Conservation (phyloP, 2,888 invertebrate species). For the Ecliptopera silaceata region DNA sequence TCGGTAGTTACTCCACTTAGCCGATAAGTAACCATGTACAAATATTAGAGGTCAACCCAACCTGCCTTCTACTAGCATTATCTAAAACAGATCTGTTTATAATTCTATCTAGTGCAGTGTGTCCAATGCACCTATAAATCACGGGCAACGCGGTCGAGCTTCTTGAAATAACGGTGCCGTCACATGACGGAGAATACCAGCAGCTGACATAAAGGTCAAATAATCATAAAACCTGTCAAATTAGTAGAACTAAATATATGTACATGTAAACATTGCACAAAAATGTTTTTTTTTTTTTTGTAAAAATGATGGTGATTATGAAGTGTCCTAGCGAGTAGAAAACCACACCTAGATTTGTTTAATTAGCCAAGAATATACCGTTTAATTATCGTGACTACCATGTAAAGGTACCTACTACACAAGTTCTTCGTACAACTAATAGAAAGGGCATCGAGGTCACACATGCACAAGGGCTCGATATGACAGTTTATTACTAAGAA, state of each 20-base stretch:
- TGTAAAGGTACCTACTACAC: neutral
- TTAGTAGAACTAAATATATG: too few species aligned
- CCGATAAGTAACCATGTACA: neutral
- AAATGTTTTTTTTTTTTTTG: too few species aligned
- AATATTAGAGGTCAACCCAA: slow-evolving; percentile 9
- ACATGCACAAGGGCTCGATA: slow-evolving; percentile 6
- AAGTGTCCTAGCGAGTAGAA: too few species aligned
- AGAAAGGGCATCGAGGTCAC: slow-evolving; percentile 23
- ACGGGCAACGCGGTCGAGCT: slow-evolving; percentile 4
- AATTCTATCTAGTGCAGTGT: slow-evolving; percentile 14
- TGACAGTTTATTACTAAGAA: slow-evolving; percentile 1
- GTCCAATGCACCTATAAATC: slow-evolving; percentile 15
- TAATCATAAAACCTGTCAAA: neutral
- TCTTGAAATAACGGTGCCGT: neutral
- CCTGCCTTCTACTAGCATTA: slow-evolving; percentile 4
- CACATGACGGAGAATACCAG: neutral
- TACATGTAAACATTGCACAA: too few species aligned
- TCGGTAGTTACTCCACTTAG: neutral
- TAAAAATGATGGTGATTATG: too few species aligned
- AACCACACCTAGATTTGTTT: neutral
- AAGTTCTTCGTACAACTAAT: neutral
- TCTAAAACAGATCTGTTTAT: slow-evolving; percentile 18
- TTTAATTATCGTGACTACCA: neutral
- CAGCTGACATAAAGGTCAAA: neutral
- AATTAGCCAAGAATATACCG: neutral